These are phyloP conservation scores for Loxodonta africana DNA, from an alignment of 2,113 vertebrate species.

Conservation along the genomic window DNA sequence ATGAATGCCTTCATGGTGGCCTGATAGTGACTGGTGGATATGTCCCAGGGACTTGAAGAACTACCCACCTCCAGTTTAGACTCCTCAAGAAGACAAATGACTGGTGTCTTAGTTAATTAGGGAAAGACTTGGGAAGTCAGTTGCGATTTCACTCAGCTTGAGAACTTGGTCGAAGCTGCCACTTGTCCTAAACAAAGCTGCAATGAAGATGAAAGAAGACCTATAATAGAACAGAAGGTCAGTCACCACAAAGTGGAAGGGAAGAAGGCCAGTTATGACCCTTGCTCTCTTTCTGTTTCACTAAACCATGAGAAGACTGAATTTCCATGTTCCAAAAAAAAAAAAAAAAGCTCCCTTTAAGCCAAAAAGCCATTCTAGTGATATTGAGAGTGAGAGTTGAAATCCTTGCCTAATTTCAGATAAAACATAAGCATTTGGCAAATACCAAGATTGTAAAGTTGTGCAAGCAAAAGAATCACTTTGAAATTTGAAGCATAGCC, in stretches of 20 bases:
- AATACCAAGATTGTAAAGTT: conserved; percentile 76
- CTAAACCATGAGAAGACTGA: conserved; percentile 42
- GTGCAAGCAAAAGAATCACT: conserved; percentile 76
- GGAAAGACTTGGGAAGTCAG: not conserved
- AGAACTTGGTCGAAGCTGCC: not conserved
- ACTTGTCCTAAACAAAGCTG: not conserved
- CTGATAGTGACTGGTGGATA: conserved; percentile 72
- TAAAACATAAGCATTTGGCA: conserved; percentile 79
- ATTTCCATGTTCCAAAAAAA: conserved; percentile 44
- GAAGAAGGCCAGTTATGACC: too few relatives aligned
- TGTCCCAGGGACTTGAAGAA: conserved; percentile 47
- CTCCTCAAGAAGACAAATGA: not conserved
- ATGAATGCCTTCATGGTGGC: not conserved
- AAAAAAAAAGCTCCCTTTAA: conserved; percentile 22
- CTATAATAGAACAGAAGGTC: not conserved
- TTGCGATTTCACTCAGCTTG: too few relatives aligned
- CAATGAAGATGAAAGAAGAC: fast-evolving
- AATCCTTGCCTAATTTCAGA: conserved; percentile 79
- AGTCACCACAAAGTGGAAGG: too few relatives aligned
- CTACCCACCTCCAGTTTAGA: conserved; percentile 61
- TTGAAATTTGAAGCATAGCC: conserved; percentile 79
- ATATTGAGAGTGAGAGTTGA: conserved; percentile 74
- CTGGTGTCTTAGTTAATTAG: not conserved
- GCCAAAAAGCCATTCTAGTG: conserved; percentile 28
- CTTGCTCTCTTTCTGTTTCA: conserved; percentile 31